Conservation (phyloP, 2,888 invertebrate genomes). For the Deroplatys truncata region DNA sequence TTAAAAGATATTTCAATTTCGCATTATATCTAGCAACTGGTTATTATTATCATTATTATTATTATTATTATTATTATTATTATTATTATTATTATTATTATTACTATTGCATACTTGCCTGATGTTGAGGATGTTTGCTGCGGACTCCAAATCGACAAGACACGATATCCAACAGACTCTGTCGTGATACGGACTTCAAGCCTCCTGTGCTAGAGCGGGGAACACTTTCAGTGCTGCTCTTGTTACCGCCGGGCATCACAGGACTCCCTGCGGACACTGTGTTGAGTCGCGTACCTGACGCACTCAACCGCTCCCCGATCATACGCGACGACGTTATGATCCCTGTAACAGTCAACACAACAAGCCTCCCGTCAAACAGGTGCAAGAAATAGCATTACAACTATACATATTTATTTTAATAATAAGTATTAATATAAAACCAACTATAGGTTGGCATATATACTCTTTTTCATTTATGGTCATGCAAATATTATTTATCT, state of each 20-base stretch:
- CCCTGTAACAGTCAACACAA: conserved; percentile 32
- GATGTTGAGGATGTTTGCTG: conserved; percentile 36
- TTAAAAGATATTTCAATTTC: no score
- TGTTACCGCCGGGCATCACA: conserved; percentile 46
- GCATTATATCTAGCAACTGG: no score
- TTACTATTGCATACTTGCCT: conserved; percentile 27
- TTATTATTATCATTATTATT: no score
- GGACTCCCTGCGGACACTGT: conserved; percentile 9
- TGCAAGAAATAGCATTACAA: no score
- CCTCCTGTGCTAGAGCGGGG: conserved; percentile 44
- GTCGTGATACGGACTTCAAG: conserved; percentile 55
- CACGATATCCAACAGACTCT: conserved; percentile 66
- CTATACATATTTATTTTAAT: no score
- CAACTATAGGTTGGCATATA: no score
- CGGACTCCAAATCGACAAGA: conserved; percentile 69
- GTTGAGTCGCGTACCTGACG: conserved; percentile 44
- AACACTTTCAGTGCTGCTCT: conserved; percentile 46
- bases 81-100: no score
- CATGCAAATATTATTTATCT: no score
- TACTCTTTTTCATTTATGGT: no score
- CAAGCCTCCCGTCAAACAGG: no score
- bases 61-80: no score
- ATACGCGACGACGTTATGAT: conserved; percentile 43
- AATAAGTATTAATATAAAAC: no score
- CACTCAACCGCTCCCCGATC: conserved; percentile 48